Percentiles rank a stretch among this genome's conserved stretches.
These are phyloP conservation scores for Polymixis flavicincta DNA, from an alignment of 2,888 invertebrate species.

Conservation along the genomic window DNA sequence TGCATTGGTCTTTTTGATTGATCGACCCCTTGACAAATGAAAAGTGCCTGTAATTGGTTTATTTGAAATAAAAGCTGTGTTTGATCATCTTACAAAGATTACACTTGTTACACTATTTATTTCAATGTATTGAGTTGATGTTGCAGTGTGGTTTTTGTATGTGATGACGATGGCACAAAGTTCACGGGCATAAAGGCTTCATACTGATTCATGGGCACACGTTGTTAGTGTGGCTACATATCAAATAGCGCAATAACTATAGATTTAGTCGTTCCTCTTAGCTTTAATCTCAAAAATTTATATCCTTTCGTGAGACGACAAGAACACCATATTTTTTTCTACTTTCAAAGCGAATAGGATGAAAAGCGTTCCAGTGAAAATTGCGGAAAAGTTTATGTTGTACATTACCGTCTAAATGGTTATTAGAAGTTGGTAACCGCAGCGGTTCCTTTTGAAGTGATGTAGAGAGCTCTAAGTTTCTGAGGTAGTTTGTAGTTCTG, in stretches of 20 bases:
- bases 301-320: not conserved
- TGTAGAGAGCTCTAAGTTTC: constrained; percentile 40
- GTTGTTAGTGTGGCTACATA: not conserved
- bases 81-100: not conserved
- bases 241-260: not conserved
- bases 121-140: not conserved
- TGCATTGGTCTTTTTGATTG: too few relatives aligned
- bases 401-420: constrained; percentile 43
- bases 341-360: constrained; percentile 13
- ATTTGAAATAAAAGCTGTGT: too few relatives aligned
- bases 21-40: too few relatives aligned
- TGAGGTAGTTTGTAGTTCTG: constrained; percentile 47
- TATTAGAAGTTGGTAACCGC: constrained; percentile 47
- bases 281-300: constrained; percentile 6
- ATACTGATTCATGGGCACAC: not conserved
- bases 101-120: not conserved
- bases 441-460: constrained; percentile 41
- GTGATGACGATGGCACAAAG: not conserved
- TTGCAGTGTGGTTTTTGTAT: not conserved
- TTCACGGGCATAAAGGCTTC: not conserved
- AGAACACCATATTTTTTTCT: constrained; percentile 11
- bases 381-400: constrained; percentile 29
- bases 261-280: not conserved
- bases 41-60: too few relatives aligned
- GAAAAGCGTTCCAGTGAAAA: constrained; percentile 22